Evolutionary conservation across 2,797 vertebrate genomes (phyloP), one percentile per base, ranked within the genome.

Genomic region (Gadopsis marmoratus): DNA sequence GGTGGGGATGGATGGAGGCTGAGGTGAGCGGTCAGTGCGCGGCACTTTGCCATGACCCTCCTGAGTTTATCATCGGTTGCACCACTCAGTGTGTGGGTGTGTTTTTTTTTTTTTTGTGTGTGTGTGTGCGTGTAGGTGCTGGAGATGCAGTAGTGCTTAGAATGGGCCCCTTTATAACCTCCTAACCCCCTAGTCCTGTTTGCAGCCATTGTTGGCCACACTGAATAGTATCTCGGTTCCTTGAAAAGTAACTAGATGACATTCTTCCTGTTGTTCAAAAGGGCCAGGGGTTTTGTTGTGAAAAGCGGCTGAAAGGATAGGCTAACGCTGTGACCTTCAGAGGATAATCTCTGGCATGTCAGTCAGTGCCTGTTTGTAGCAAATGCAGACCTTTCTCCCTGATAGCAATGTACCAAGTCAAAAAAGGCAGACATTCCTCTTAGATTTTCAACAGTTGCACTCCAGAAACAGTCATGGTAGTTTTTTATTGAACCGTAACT

Each of bases 161-260:
- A 95, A 94, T 93, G 93, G 86, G 81, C 77, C 87, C 89, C 88
- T 94, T 95, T 93, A 91, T 93, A 92, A 94, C 92, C 91, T 93
- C 88, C 88, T 88, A 83, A 88, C 91, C 91, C 93, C 86, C 88
- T 74, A 91, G 92, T 93, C 83, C 92, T 95, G 92, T 95, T 95
- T 90, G 92, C 91, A 82, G 81, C 91, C 91, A 94, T 96, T 95
- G 95, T 96, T 91, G 88, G 82, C 79, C 66, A 47, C 74, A 70
- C 86, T 94, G 93, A 95, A 95, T 93, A 91, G 91, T 93, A 94
- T 95, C 94, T 94, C 84, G 84, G 78, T 92, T 89, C 88, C 82
- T 92, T 91, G 91, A 88, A 92, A 94, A 95, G 93, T 94, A 91
- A 91, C 94, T 93, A 94, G 94, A 95, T 95, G 94, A 93, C 94